A percentile compares a stretch with the other conserved stretches of the same genome.
These are phyloP conservation scores for Pipa parva DNA, from an alignment of 2,113 vertebrate species.

Conservation along the genomic window DNA sequence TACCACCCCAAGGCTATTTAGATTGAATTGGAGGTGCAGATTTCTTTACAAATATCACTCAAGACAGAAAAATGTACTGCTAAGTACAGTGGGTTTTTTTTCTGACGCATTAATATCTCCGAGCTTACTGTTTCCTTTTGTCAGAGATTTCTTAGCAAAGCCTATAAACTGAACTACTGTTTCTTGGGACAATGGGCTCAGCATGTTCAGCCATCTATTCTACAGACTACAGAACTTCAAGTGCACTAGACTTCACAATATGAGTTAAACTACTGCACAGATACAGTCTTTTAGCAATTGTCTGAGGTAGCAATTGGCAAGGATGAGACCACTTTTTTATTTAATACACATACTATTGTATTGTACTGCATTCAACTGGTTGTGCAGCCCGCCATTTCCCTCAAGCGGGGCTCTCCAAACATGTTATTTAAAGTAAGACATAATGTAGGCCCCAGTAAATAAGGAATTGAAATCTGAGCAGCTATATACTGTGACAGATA, in stretches of 20 bases:
- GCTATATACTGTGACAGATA: constrained; percentile 5
- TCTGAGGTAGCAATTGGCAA: constrained; percentile 35
- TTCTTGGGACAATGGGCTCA: neutral
- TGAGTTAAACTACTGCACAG: constrained; percentile 34
- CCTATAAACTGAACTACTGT: constrained; percentile 23
- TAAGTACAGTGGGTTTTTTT: constrained; percentile 2
- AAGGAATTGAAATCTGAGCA: constrained; percentile 37
- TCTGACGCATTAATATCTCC: neutral
- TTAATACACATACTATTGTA: constrained; percentile 41
- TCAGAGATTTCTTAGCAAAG: neutral
- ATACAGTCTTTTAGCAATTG: constrained; percentile 44
- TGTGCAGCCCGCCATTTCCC: constrained; percentile 4
- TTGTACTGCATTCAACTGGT: constrained; percentile 20
- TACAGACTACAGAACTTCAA: rapidly evolving
- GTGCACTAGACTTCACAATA: neutral
- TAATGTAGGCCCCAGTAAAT: constrained; percentile 47
- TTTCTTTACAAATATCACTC: neutral
- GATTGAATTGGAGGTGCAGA: constrained; percentile 5
- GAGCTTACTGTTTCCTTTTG: neutral
- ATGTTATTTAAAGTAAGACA: constrained; percentile 29
- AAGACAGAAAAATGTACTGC: constrained; percentile 7
- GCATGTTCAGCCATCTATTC: neutral
- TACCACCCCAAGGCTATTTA: neutral
- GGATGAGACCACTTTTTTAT: constrained; percentile 33
- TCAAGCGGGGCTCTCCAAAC: constrained; percentile 21